Evolutionary conservation across 2,113 vertebrate genomes (phyloP).

Genomic region (Poeciliopsis occidentalis): DNA sequence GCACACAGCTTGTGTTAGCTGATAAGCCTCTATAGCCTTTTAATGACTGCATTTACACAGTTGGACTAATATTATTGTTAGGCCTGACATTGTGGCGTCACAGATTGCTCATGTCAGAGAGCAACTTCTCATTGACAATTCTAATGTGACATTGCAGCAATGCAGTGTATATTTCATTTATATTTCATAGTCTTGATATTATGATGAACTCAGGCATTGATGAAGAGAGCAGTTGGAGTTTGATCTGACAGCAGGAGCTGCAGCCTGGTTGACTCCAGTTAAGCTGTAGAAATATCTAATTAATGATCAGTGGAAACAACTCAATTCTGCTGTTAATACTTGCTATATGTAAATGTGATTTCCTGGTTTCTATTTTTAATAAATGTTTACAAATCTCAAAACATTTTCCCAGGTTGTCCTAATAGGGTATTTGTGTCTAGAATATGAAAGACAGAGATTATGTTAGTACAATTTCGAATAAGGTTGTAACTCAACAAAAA

Average conservation of each 20-base stretch:
- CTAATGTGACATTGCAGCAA: background rate
- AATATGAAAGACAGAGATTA: too few relatives aligned
- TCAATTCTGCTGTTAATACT: too few relatives aligned
- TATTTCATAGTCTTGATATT: background rate
- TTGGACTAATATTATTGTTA: constrained; percentile 93
- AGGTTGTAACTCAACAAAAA: too few relatives aligned
- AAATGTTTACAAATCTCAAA: too few relatives aligned
- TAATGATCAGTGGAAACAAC: too few relatives aligned
- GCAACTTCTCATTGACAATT: background rate
- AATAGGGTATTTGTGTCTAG: too few relatives aligned
- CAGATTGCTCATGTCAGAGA: constrained; percentile 76
- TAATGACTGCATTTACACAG: constrained; percentile 82
- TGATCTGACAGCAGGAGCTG: background rate
- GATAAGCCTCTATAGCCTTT: constrained; percentile 87
- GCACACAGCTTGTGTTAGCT: constrained; percentile 90
- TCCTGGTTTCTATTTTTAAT: too few relatives aligned
- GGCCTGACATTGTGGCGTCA: constrained; percentile 80
- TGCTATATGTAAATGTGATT: too few relatives aligned
- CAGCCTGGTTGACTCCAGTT: too few relatives aligned
- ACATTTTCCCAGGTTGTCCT: too few relatives aligned
- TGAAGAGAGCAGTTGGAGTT: background rate
- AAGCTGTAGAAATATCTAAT: too few relatives aligned
- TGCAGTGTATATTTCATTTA: background rate
- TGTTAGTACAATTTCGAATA: too few relatives aligned
- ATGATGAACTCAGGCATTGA: background rate